phyloP scores from a whole-genome alignment of 2,113 vertebrate genomes.

The Siniperca knerii region DNA sequence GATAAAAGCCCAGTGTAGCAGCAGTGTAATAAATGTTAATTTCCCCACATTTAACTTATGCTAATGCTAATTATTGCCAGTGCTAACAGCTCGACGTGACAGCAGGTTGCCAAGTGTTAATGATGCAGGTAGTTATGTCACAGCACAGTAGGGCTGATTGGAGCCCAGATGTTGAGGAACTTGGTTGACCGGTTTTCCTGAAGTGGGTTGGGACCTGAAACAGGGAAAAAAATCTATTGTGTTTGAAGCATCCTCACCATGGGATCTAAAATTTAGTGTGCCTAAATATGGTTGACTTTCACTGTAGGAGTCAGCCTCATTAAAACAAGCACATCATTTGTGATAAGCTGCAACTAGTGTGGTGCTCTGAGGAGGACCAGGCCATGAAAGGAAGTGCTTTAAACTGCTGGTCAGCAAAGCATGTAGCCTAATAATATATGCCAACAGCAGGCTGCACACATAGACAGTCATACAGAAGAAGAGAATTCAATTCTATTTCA shows the following conservation, averaged over 20 bases:
- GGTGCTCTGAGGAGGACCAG: constrained; percentile 11
- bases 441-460: background rate
- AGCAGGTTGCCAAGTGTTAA: constrained; percentile 66
- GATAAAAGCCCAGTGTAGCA: constrained; percentile 19
- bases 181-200: constrained; percentile 33
- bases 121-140: constrained; percentile 51
- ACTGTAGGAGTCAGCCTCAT: constrained; percentile 33
- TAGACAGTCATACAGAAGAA: background rate
- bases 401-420: constrained; percentile 24
- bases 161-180: constrained; percentile 59
- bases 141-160: constrained; percentile 54
- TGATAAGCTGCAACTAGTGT: constrained; percentile 36
- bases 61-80: constrained; percentile 54
- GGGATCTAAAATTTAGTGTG: constrained; percentile 33
- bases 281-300: constrained; percentile 46
- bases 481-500: background rate
- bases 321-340: constrained; percentile 54
- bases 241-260: constrained; percentile 28
- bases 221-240: constrained; percentile 2
- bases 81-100: constrained; percentile 38
- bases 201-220: constrained; percentile 18
- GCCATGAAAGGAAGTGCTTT: constrained; percentile 51
- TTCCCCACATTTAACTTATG: constrained; percentile 56
- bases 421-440: constrained; percentile 15
- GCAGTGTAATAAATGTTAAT: constrained; percentile 45